A percentile compares a stretch with the other conserved stretches of the same genome.
These are phyloP conservation scores for Pygmarrhopalites habei DNA, from an alignment of 1,140 invertebrate genomes.

Conservation along the genomic window DNA sequence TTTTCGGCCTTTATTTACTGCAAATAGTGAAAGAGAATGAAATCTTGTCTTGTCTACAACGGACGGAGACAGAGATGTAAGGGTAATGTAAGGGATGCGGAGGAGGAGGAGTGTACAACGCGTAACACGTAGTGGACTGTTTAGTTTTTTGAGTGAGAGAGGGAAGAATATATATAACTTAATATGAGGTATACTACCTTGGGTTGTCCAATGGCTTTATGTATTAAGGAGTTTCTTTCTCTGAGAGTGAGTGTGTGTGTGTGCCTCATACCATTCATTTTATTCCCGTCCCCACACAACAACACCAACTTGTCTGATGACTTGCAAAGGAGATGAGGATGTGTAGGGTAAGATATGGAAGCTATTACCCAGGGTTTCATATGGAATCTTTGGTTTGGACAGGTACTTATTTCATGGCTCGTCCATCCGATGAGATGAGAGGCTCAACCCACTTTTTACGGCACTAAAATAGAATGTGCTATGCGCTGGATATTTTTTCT, in stretches of 20 bases:
- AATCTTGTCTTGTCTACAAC: too few relatives aligned
- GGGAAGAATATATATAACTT: too few relatives aligned
- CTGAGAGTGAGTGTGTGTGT: too few relatives aligned
- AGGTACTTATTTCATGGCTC: conserved; percentile 9
- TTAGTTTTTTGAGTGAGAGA: too few relatives aligned
- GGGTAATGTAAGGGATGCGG: too few relatives aligned
- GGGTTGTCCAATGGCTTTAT: too few relatives aligned
- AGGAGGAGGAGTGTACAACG: too few relatives aligned
- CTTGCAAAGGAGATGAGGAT: conserved; percentile 7
- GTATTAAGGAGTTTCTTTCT: too few relatives aligned
- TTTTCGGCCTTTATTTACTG: conserved; percentile 16
- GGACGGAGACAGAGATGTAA: not conserved
- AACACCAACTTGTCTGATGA: conserved; percentile 9
- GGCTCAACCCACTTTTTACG: not conserved
- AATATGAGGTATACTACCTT: too few relatives aligned
- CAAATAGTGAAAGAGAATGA: not conserved
- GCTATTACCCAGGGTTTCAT: not conserved
- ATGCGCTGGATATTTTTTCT: too few relatives aligned
- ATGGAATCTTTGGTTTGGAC: not conserved
- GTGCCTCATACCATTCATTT: not conserved
- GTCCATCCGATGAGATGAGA: not conserved
- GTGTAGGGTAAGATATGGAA: conserved; percentile 4
- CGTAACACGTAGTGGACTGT: too few relatives aligned
- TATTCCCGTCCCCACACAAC: not conserved
- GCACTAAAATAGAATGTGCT: not conserved